Percentiles rank a stretch among this genome's conserved stretches.
Evolutionary conservation across 2,797 vertebrate species (phyloP).

Genomic region (Sebastes trivittatus): DNA sequence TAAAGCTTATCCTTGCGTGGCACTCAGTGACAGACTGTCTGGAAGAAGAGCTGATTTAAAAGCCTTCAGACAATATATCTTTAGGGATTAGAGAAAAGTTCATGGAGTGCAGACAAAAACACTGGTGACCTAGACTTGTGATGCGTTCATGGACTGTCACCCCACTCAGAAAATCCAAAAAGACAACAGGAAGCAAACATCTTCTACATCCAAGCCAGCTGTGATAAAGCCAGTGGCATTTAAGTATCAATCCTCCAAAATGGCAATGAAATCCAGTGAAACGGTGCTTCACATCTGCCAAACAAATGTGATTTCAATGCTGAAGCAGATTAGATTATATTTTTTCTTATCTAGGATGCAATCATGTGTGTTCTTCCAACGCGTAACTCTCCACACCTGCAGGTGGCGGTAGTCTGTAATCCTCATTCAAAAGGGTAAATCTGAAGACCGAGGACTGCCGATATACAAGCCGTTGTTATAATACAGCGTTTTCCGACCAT

Average conservation of each 20-base stretch:
- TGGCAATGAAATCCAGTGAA: constrained; percentile 42
- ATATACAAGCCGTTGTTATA: too few species aligned
- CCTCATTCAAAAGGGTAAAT: too few species aligned
- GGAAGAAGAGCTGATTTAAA: constrained; percentile 13
- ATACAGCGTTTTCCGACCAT: too few species aligned
- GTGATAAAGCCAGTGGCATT: constrained; percentile 59
- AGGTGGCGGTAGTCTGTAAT: too few species aligned
- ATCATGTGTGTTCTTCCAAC: constrained; percentile 14
- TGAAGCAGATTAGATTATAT: constrained; percentile 44
- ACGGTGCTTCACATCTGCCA: constrained; percentile 38
- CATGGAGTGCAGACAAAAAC: background rate
- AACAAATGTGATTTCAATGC: constrained; percentile 44
- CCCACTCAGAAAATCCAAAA: constrained; percentile 24
- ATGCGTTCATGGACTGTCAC: constrained; percentile 28
- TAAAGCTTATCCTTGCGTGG: constrained; percentile 34
- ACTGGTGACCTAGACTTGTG: constrained; percentile 3
- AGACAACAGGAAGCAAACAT: constrained; percentile 29
- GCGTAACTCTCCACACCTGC: too few species aligned
- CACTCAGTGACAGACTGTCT: background rate
- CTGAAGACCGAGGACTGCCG: too few species aligned
- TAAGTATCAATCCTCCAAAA: constrained; percentile 56
- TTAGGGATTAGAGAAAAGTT: constrained; percentile 21
- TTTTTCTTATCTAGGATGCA: constrained; percentile 34
- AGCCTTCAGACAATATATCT: background rate
- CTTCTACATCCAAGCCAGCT: constrained; percentile 29